Evolutionary conservation across 2,113 vertebrate species (phyloP).

Genomic region (Raja brachyura): DNA sequence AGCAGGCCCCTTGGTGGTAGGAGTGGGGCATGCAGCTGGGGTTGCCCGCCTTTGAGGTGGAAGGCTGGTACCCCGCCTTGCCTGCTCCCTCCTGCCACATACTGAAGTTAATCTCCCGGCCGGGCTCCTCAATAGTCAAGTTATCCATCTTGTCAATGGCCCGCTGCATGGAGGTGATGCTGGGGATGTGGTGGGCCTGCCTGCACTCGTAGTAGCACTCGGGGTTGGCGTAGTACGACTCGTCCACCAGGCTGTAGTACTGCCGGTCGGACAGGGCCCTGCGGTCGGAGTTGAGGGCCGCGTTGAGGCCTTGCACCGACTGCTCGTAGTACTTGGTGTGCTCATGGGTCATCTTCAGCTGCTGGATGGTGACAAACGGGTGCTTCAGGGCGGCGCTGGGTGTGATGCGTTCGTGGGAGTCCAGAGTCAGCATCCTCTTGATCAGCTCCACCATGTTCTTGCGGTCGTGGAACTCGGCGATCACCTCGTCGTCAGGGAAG

Average conservation of each 20-base stretch:
- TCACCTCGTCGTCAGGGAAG: constrained; percentile 42
- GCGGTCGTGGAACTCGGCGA: constrained; percentile 51
- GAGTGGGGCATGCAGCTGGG: neutral
- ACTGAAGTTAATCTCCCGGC: neutral
- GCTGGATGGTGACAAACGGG: constrained; percentile 56
- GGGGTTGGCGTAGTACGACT: neutral
- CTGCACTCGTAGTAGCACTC: constrained; percentile 36
- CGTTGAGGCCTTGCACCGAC: constrained; percentile 44
- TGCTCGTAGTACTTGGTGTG: constrained; percentile 53
- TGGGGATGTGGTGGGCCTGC: constrained; percentile 9
- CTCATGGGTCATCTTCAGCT: constrained; percentile 47
- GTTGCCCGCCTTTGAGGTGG: neutral
- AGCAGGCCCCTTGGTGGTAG: constrained; percentile 8
- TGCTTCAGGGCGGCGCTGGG: constrained; percentile 55
- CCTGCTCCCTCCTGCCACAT: constrained; percentile 6
- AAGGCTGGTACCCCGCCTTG: neutral
- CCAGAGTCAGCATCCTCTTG: constrained; percentile 63
- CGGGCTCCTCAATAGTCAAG: constrained; percentile 49
- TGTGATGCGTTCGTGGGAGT: constrained; percentile 53
- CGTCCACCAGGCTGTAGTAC: neutral
- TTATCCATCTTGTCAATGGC: constrained; percentile 48
- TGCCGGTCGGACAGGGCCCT: neutral
- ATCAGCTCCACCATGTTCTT: constrained; percentile 61
- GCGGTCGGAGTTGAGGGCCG: constrained; percentile 44
- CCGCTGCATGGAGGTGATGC: constrained; percentile 38